These are phyloP conservation scores for Crenichthys baileyi DNA, from an alignment of 2,797 vertebrate species.

Conservation along the genomic window DNA sequence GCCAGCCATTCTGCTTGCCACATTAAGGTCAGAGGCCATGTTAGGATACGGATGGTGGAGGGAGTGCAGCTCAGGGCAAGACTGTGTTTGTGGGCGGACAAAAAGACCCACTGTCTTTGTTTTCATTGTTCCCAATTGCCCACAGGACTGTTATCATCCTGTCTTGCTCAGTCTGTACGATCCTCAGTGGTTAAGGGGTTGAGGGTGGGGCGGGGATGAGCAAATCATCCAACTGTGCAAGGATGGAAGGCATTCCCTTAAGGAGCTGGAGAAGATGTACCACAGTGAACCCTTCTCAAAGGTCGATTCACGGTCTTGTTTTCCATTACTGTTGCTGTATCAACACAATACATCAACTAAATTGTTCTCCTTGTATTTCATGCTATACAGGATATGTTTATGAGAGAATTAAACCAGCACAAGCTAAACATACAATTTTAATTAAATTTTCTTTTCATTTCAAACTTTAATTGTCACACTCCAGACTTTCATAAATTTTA, in stretches of 20 bases:
- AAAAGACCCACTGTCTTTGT: conserved; percentile 14
- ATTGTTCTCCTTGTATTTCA: neutral
- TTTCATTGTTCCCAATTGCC: conserved; percentile 37
- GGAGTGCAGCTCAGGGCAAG: conserved; percentile 33
- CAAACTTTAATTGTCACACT: neutral
- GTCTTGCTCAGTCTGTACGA: conserved; percentile 53
- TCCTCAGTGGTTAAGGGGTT: conserved; percentile 45
- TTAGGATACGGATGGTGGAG: conserved; percentile 37
- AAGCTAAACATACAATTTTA: neutral
- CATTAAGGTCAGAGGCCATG: conserved; percentile 58
- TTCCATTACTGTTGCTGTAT: conserved; percentile 4
- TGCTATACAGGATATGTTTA: conserved; percentile 6
- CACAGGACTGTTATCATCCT: conserved; percentile 44
- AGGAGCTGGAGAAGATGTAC: conserved; percentile 40
- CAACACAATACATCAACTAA: neutral
- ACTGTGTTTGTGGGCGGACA: conserved; percentile 44
- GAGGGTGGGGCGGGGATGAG: conserved; percentile 36
- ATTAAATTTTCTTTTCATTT: neutral
- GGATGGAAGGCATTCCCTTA: conserved; percentile 32
- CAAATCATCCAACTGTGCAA: conserved; percentile 53
- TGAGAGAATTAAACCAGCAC: neutral
- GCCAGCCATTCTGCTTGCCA: conserved; percentile 56
- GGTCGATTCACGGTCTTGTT: conserved; percentile 36
- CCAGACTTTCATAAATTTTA: neutral
- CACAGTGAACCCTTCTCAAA: conserved; percentile 44